A percentile compares a stretch with the other conserved stretches of the same genome.
phyloP scores from a whole-genome alignment of 2,113 vertebrate species.

The Paradisaea rubra region DNA sequence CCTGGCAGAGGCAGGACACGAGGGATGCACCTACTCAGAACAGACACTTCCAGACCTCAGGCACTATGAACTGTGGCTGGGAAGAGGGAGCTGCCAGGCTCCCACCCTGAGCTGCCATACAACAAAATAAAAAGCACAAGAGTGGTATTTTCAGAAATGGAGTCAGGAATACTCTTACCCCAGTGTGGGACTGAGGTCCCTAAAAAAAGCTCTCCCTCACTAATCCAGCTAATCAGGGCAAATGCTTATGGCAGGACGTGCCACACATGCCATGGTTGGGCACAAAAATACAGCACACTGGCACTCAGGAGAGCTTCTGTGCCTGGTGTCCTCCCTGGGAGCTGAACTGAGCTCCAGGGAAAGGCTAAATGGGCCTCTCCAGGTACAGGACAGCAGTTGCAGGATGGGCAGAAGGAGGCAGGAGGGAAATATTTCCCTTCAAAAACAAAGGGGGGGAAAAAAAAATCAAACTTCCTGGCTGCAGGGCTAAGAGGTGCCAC shows the following conservation, averaged over 20 bases:
- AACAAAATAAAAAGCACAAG: not conserved
- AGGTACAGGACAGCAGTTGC: fast-evolving
- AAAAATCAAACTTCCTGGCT: not conserved
- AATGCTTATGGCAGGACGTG: slow-evolving; percentile 1
- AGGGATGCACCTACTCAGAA: not conserved
- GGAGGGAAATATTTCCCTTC: not conserved
- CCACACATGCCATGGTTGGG: not conserved
- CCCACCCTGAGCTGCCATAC: not conserved
- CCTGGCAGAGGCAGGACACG: slow-evolving; percentile 42
- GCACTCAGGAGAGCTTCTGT: not conserved
- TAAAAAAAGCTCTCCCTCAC: slow-evolving; percentile 29
- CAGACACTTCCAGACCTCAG: not conserved
- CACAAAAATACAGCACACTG: not conserved
- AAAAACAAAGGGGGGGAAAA: not conserved
- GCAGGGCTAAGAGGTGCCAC: not conserved
- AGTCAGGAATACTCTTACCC: not conserved
- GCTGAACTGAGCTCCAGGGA: not conserved
- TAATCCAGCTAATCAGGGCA: slow-evolving; percentile 26
- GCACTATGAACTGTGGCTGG: not conserved
- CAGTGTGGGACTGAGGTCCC: not conserved
- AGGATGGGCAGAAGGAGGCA: not conserved
- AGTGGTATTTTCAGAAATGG: not conserved
- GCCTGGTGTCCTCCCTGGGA: not conserved
- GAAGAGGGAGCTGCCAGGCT: not conserved
- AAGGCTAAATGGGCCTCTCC: not conserved